These are phyloP conservation scores for Hippoglossus stenolepis DNA, from an alignment of 2,113 vertebrate genomes.

Conservation along the genomic window DNA sequence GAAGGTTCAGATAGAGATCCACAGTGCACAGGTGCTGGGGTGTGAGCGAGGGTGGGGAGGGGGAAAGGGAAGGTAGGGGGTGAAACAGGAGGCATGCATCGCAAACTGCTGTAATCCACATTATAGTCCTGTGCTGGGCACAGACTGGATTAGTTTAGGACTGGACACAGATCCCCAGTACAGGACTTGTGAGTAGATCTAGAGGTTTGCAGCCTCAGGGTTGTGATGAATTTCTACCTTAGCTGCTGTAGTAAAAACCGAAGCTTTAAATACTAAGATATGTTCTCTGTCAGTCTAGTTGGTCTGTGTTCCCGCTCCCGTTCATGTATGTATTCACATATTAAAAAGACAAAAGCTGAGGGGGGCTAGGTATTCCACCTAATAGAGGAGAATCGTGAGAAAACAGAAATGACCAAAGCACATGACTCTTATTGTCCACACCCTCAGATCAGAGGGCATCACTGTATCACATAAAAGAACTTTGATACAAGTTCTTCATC, in stretches of 20 bases:
- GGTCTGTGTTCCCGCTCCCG: background rate
- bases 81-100: slow-evolving; percentile 52
- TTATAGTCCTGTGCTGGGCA: background rate
- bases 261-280: no score
- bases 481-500: no score
- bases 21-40: slow-evolving; percentile 49
- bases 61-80: slow-evolving; percentile 12
- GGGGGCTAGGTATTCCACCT: no score
- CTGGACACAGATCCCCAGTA: background rate
- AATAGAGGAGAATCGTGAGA: background rate
- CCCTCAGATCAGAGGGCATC: background rate
- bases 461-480: background rate
- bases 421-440: background rate
- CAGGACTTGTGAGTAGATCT: background rate
- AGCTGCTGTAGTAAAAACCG: background rate
- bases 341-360: background rate
- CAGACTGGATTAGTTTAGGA: background rate
- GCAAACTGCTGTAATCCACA: background rate
- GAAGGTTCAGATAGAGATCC: slow-evolving; percentile 28
- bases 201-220: no score
- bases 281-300: background rate
- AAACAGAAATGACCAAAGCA: background rate
- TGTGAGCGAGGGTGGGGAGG: slow-evolving; percentile 12
- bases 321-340: background rate
- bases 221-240: background rate